phyloP scores from a whole-genome alignment of 2,888 invertebrate genomes.

The Thymelicus acteon region DNA sequence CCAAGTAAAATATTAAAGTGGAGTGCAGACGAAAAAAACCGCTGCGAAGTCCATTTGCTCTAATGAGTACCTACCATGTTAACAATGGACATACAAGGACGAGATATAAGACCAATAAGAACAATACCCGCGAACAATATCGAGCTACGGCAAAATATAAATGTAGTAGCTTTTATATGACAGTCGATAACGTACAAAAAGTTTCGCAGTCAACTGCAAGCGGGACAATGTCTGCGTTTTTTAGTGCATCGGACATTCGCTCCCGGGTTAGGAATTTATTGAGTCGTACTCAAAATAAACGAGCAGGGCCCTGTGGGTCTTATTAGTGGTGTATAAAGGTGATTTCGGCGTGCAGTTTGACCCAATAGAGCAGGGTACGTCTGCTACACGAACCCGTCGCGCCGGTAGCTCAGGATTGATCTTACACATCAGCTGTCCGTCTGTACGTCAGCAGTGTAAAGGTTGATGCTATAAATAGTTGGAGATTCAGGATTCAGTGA shows the following conservation, averaged over 20 bases:
- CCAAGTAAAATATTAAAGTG: neutral
- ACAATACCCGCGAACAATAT: conserved; percentile 24
- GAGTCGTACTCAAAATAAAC: conserved; percentile 76
- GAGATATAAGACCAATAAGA: conserved; percentile 28
- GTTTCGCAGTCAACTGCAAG: conserved; percentile 42
- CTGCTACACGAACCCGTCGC: conserved; percentile 62
- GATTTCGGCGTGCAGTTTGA: neutral
- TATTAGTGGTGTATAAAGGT: conserved; percentile 1
- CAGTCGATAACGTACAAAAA: conserved; percentile 54
- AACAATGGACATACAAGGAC: conserved; percentile 29
- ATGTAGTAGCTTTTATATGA: conserved; percentile 53
- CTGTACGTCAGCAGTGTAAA: conserved; percentile 56
- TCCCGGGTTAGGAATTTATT: conserved; percentile 76
- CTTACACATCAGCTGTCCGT: conserved; percentile 78
- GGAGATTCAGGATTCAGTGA: conserved; percentile 11
- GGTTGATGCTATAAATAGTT: conserved; percentile 47
- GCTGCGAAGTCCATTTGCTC: neutral
- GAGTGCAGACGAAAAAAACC: neutral
- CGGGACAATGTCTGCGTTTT: conserved; percentile 69
- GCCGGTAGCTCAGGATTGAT: conserved; percentile 69
- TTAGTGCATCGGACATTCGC: conserved; percentile 70
- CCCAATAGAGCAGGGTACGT: neutral
- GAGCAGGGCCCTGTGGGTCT: conserved; percentile 39
- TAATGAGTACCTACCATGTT: conserved; percentile 32
- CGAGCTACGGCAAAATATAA: conserved; percentile 18